Percentiles rank a stretch among this genome's conserved stretches.
Evolutionary conservation across 2,113 vertebrate species (phyloP).

Genomic region (Cebidichthys violaceus): DNA sequence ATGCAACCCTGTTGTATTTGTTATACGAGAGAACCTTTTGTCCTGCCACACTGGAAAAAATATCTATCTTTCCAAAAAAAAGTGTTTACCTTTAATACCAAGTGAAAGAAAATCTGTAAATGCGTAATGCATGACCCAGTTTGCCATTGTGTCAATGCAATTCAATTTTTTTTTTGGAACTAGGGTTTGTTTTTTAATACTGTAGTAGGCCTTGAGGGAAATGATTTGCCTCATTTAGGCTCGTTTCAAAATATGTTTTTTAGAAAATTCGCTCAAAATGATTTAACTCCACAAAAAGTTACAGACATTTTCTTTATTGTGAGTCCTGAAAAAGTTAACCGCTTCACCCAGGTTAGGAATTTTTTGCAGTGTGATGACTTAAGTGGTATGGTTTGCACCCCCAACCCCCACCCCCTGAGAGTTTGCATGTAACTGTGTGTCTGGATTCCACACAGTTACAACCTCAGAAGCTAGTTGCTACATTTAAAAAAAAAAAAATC

Average conservation of each 20-base stretch:
- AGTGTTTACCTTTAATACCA: background rate
- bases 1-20: background rate
- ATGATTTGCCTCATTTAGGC: background rate
- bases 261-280: background rate
- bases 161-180: background rate
- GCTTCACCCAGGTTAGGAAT: background rate
- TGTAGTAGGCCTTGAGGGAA: background rate
- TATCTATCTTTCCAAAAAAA: background rate
- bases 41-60: slow-evolving; percentile 38
- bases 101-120: background rate
- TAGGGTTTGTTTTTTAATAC: background rate
- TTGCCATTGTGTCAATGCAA: background rate
- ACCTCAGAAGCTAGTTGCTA: background rate
- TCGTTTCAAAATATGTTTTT: background rate
- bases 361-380: slow-evolving; percentile 36
- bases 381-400: slow-evolving; percentile 8
- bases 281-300: background rate
- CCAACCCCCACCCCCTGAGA: slow-evolving; percentile 11
- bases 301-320: background rate
- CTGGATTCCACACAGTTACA: background rate
- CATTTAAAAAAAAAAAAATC: background rate
- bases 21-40: slow-evolving; percentile 35
- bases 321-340: background rate
- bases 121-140: too few relatives aligned
- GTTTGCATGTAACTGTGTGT: background rate